phyloP scores from a whole-genome alignment of 2,113 vertebrate species.

The Campylomormyrus tamandua region DNA sequence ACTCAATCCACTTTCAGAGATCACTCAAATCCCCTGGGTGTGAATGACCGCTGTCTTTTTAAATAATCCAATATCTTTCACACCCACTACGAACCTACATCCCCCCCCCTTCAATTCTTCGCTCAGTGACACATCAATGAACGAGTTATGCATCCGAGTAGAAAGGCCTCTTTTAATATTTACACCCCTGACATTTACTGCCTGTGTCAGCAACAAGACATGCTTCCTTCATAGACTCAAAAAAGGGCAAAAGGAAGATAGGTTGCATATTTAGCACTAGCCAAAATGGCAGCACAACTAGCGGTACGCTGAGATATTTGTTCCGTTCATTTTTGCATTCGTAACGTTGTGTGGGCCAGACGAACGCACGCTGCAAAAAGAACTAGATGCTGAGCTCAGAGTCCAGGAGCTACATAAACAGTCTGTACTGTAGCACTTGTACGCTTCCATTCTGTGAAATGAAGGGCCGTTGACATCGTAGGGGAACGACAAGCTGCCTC shows the following conservation, averaged over 20 bases:
- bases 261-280: not conserved
- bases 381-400: not conserved
- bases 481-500: not conserved
- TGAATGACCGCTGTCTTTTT: not conserved
- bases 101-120: not conserved
- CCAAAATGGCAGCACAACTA: not conserved
- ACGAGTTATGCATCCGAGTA: not conserved
- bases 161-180: not conserved
- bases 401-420: not conserved
- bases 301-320: no score
- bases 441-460: not conserved
- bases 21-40: not conserved
- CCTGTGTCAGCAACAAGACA: not conserved
- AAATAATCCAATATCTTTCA: not conserved
- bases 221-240: not conserved
- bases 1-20: conserved; percentile 5
- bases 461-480: not conserved
- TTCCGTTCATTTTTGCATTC: not conserved
- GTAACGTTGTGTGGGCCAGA: not conserved
- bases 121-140: not conserved
- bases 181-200: not conserved
- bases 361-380: not conserved
- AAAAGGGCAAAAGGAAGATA: not conserved
- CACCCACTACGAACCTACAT: not conserved
- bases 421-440: not conserved